Percentiles rank a stretch among this genome's conserved stretches.
Conservation (phyloP, 2,888 invertebrate species). For the Criorhina ranunculi region DNA sequence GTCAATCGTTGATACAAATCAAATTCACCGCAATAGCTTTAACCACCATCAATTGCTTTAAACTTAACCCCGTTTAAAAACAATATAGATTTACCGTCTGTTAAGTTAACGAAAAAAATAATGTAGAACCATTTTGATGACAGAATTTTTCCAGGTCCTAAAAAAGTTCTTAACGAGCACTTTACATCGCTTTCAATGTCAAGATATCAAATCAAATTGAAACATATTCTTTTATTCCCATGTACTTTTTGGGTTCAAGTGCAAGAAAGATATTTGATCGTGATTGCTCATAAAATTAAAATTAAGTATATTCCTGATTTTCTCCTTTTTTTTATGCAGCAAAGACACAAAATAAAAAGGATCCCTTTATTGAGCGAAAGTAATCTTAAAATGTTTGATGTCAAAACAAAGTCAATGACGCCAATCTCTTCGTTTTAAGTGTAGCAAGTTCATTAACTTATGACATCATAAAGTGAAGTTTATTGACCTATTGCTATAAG, state of each 20-base stretch:
- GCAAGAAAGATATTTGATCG: conserved; percentile 7
- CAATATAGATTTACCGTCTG: too few relatives aligned
- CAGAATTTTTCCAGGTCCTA: not conserved
- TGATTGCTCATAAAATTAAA: conserved; percentile 15
- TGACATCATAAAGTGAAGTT: conserved; percentile 4
- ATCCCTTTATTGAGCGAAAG: conserved; percentile 8
- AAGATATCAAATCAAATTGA: conserved; percentile 7
- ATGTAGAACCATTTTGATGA: not conserved
- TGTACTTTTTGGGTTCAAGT: not conserved
- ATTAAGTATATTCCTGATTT: not conserved
- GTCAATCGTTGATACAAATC: too few relatives aligned
- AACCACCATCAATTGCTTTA: too few relatives aligned
- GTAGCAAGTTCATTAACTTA: conserved; percentile 6
- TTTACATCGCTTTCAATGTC: conserved; percentile 1
- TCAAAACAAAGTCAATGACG: not conserved
- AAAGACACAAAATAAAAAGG: conserved; percentile 16
- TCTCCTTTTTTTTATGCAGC: conserved; percentile 1
- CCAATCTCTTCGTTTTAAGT: conserved; percentile 2
- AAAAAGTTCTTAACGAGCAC: conserved; percentile 4
- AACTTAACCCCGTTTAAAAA: too few relatives aligned
- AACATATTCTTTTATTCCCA: conserved; percentile 2
- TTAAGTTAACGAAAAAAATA: too few relatives aligned
- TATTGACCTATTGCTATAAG: not conserved
- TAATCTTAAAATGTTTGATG: not conserved
- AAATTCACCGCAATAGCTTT: too few relatives aligned